A percentile compares a stretch with the other conserved stretches of the same genome.
Conservation (phyloP, 2,113 vertebrate species). For the Lagopus muta region DNA sequence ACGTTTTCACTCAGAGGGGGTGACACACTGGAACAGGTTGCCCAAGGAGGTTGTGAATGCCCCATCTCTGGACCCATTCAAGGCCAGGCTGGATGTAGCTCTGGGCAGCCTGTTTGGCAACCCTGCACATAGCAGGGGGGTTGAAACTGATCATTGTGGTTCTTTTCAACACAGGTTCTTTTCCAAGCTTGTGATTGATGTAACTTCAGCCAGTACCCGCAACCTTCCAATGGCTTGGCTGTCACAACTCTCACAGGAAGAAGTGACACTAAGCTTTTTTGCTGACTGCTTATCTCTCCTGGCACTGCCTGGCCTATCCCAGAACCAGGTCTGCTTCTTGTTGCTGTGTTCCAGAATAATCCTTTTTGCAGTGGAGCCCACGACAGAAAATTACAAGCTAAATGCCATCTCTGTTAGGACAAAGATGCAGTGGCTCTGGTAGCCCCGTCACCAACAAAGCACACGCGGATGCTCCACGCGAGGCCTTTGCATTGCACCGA, state of each 20-base stretch:
- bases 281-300: not conserved
- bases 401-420: not conserved
- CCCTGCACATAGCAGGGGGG: too few relatives aligned
- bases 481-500: not conserved
- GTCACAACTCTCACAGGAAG: not conserved
- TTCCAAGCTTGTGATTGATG: not conserved
- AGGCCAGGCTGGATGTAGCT: too few relatives aligned
- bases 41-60: too few relatives aligned
- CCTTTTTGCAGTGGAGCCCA: not conserved
- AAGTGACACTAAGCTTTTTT: not conserved
- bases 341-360: not conserved
- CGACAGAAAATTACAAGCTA: not conserved
- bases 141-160: too few relatives aligned
- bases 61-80: too few relatives aligned
- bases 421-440: not conserved
- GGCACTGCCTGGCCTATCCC: not conserved
- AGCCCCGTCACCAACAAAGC: not conserved
- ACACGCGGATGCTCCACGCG: fast-evolving
- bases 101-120: too few relatives aligned
- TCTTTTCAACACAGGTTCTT: too few relatives aligned
- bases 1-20: too few relatives aligned
- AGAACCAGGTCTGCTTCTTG: not conserved
- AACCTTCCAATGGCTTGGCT: not conserved
- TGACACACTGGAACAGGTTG: too few relatives aligned
- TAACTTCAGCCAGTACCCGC: not conserved